Conservation (phyloP, 2,113 vertebrate species). For the Hassar affinis region DNA sequence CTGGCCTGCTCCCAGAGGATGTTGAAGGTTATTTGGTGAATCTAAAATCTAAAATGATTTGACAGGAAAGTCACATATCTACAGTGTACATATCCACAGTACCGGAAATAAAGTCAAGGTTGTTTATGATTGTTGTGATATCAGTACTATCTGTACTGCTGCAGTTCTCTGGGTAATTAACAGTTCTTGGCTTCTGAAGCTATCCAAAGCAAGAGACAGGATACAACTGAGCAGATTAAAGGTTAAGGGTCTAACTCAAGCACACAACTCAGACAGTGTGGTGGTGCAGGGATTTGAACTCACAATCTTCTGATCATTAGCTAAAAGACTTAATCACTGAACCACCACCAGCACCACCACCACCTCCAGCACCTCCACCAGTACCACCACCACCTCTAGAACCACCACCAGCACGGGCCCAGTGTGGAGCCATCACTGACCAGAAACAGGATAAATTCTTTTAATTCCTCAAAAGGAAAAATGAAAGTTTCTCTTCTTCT, state of each 20-base stretch:
- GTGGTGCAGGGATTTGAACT: not conserved
- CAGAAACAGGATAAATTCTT: not conserved
- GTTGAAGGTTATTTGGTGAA: not conserved
- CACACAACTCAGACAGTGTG: not conserved
- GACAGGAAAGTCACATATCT: not conserved
- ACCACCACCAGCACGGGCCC: too few relatives aligned
- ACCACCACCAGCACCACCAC: not conserved
- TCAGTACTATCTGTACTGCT: not conserved
- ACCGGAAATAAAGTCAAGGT: not conserved
- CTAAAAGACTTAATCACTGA: not conserved
- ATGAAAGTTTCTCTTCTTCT: too few relatives aligned
- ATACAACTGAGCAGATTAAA: not conserved
- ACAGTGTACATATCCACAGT: not conserved
- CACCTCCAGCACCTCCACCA: too few relatives aligned
- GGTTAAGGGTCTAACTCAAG: not conserved
- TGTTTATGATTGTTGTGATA: not conserved
- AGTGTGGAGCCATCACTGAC: not conserved
- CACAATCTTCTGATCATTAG: not conserved
- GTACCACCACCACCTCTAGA: too few relatives aligned
- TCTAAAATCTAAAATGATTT: not conserved
- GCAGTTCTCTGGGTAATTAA: not conserved
- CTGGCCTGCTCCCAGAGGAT: conserved; percentile 15
- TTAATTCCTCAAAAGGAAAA: not conserved
- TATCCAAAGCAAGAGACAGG: not conserved
- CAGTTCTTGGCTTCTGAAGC: not conserved